Evolutionary conservation across 2,888 invertebrate species (phyloP).

Genomic region (Tetropium fuscum): DNA sequence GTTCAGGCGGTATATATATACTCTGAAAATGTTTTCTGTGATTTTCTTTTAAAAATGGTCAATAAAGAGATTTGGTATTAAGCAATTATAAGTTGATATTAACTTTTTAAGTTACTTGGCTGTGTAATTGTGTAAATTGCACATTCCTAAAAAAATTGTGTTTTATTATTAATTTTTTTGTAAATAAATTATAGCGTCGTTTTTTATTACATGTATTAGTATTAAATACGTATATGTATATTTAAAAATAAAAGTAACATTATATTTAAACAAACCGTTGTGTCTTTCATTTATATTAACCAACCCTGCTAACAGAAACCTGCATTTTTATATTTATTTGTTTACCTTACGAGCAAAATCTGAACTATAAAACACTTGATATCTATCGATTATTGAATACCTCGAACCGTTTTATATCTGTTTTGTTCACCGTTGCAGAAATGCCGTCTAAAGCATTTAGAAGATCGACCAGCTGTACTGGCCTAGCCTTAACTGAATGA

Average conservation of each 20-base stretch:
- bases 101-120: conserved; percentile 35
- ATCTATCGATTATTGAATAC: conserved; percentile 31
- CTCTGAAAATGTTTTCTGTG: conserved; percentile 22
- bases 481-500: conserved; percentile 54
- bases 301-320: too few relatives aligned
- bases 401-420: conserved; percentile 53
- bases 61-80: conserved; percentile 20
- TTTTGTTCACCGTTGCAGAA: conserved; percentile 52
- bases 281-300: too few relatives aligned
- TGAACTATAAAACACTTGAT: too few relatives aligned
- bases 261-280: conserved; percentile 4
- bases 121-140: conserved; percentile 32
- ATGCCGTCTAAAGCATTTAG: conserved; percentile 52
- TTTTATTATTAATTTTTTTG: too few relatives aligned
- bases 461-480: conserved; percentile 55
- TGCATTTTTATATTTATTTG: too few relatives aligned
- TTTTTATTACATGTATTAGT: conserved; percentile 17
- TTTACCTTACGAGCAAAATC: too few relatives aligned
- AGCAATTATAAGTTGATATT: conserved; percentile 14
- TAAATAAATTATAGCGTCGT: conserved; percentile 9
- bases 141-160: conserved; percentile 19
- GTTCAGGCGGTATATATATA: background rate
- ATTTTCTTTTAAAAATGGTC: conserved; percentile 16
- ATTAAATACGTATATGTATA: conserved; percentile 32
- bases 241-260: conserved; percentile 30